These are phyloP conservation scores for Rousettus madagascariensis DNA, from an alignment of 2,797 vertebrate species.

Conservation along the genomic window DNA sequence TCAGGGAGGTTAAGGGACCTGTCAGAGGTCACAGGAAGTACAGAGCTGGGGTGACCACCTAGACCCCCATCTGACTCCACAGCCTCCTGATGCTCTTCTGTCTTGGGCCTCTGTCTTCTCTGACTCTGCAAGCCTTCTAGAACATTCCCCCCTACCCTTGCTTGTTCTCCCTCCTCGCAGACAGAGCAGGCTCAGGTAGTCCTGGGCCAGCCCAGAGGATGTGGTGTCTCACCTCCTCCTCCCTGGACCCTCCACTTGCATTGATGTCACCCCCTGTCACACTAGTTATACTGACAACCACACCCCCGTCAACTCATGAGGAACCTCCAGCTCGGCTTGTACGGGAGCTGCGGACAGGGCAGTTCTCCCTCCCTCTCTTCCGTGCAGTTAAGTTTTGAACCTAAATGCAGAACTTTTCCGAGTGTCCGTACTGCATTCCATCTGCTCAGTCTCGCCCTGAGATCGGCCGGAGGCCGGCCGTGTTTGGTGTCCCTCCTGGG, in stretches of 20 bases:
- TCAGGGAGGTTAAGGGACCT: neutral
- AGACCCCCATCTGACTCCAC: neutral
- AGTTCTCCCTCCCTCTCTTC: neutral
- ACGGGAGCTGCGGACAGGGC: neutral
- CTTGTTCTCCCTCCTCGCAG: neutral
- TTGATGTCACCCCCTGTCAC: accelerated
- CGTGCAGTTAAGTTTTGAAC: neutral
- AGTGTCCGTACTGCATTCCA: neutral
- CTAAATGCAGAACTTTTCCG: neutral
- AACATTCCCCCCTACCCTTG: neutral
- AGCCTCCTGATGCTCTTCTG: neutral
- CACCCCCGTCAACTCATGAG: accelerated
- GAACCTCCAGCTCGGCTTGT: neutral
- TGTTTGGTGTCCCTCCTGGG: neutral
- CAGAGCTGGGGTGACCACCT: neutral
- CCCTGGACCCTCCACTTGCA: neutral
- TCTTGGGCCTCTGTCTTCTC: neutral
- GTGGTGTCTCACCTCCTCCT: neutral
- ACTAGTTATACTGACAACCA: too few species aligned
- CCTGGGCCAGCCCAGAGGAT: neutral
- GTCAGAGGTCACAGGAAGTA: neutral
- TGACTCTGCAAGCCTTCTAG: neutral
- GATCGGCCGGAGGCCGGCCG: neutral
- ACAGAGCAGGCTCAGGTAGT: neutral
- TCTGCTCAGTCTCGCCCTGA: neutral